Evolutionary conservation across 1,140 invertebrate species (phyloP), one percentile per base, ranked within the genome.

Genomic region (Drosophila grimshawi): DNA sequence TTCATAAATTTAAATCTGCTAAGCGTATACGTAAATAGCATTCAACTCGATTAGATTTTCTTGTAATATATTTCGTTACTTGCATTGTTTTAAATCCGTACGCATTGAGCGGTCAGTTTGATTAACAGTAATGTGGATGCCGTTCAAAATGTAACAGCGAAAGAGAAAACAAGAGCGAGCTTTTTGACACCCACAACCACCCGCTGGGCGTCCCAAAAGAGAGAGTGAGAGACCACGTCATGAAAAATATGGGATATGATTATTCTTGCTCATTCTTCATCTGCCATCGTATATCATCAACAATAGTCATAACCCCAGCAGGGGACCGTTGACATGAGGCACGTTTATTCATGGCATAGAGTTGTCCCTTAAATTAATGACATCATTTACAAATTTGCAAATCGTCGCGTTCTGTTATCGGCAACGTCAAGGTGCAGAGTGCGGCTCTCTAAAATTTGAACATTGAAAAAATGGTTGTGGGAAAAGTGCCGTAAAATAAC

Each of bases 351-450:
- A 51, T 29, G 6, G 33, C 7, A 11, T 10, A 53, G 49, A 39
- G 46, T 55, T 39, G 49, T 30, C 51, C 51, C 62, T 56, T 35
- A 62, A 82, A 88, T 83, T 80, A 73, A 82, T 88, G 83, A 74
- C 67, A 82, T 88, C 68, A 80, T 86, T 82, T 88, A 72, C 83
- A 88, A 82, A 82, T 86, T 82, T 88, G 76, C 83, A 88, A 88
- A 82, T 86, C 80, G 80, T 77, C 83, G 80, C 62, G 63, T 72
- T 73, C 73, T 67, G 51, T 77, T 82, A 82, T 80, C 67, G 67
- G 52, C 19, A 45, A 61, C 60, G 37, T 57, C 27, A 56, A 59
- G 63, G 75, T 48, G 52, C 62, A 65, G 46, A 80, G 56, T 48
- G 29, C n/a, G 27, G 56, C 67, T 41, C 2, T 6, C 46, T 32